A percentile compares a stretch with the other conserved stretches of the same genome.
Evolutionary conservation across 2,797 vertebrate genomes (phyloP).

Genomic region (Enteromius thamalakanensis): DNA sequence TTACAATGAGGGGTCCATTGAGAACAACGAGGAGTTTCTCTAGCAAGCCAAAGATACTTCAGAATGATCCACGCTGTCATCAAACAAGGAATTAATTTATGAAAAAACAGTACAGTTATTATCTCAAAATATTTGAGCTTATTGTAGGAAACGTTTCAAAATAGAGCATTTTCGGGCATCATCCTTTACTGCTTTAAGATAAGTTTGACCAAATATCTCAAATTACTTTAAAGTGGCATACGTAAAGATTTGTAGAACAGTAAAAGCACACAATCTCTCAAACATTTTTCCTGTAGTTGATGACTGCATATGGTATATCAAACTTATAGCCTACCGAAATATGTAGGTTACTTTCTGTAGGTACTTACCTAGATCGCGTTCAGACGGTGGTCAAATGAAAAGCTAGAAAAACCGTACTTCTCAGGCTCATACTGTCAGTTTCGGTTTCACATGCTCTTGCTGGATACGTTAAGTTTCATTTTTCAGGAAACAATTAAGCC

Average conservation of each 20-base stretch:
- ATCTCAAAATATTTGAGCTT: not conserved
- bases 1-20: slow-evolving; percentile 31
- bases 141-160: not conserved
- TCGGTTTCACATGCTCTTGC: not conserved
- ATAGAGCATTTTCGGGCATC: not conserved
- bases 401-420: not conserved
- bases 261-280: too few species aligned
- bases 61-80: not conserved
- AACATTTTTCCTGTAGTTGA: not conserved
- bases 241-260: not conserved
- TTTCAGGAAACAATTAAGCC: not conserved
- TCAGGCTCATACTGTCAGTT: not conserved
- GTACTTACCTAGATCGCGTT: not conserved
- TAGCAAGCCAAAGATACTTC: not conserved
- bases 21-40: not conserved
- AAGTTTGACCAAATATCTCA: not conserved
- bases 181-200: not conserved
- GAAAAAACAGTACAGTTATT: not conserved
- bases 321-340: too few species aligned
- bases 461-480: not conserved
- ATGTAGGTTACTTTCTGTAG: not conserved
- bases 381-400: not conserved
- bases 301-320: too few species aligned
- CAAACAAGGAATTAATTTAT: not conserved
- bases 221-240: not conserved